Base-by-base conservation (phyloP, 2,113 vertebrate genomes). In the Centrocercus urophasianus region DNA sequence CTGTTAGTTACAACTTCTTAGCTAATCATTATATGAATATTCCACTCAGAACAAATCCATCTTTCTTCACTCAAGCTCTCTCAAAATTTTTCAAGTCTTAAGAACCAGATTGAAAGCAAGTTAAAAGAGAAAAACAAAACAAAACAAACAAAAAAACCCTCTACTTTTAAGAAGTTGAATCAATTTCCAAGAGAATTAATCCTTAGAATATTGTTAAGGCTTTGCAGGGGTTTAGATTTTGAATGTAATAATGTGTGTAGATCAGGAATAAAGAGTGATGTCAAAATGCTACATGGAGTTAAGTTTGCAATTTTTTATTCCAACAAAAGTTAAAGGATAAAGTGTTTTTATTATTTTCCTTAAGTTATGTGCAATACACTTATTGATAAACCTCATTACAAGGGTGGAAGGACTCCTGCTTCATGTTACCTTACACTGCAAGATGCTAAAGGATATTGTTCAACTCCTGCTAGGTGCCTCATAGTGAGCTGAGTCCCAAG, bases 391-490 rank as follows among this genome's bases (percentile, higher is more conserved):
- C 11, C 30, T 95, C 47, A 60, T 0, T 48, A 32, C 22, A 22
- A 89, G 25, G 18, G 8, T 40, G 10, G 11, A 77, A 93, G 59
- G 6, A 47, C 9, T 71, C 13, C 7, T 45, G 6, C 77, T 38
- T 86, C 20, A 71, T 45, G 48, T 76, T 47, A 52, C 17, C 60
- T 74, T 34, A 42, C 18, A 50, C 7, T 0, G 1, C 28, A 59
- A 19, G 24, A 36, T 0, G 0, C 70, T 42, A 71, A 50, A 47
- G 7, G 13, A 81, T 45, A 28, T 13, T 50, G 1, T 34, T 69
- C 7, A 48, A 83, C 90, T 69, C 27, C 45, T 77, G 20, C 17
- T 73, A 42, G 7, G 5, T 20, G 69, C 8, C 8, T 77, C 16
- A 48, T 2, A 66, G 36, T 45, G n/a, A 50, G 52, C 42, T 86